Base-by-base conservation (phyloP, 2,888 invertebrate genomes). In the Scotopteryx bipunctaria region DNA sequence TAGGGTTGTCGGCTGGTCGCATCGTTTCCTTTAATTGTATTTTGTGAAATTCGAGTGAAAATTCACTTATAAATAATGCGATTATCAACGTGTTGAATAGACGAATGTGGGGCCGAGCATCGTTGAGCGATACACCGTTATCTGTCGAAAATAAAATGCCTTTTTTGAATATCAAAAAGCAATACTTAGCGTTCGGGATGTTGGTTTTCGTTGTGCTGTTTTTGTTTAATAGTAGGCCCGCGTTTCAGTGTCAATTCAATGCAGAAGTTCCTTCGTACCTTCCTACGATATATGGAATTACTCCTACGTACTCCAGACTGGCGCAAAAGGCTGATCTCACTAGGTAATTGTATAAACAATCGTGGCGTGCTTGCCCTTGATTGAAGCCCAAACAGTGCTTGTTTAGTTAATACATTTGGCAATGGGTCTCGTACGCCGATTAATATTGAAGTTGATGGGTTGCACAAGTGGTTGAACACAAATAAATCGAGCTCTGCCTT, bases 291-390 rank as follows among this genome's bases (percentile, higher is more conserved):
- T 98, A 96, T 81, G 96, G 96, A 9, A 94, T 99, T 63, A 99
- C 98, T 2, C 98, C 98, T 23, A 99, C 98, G 0, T 97, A 98
- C 80, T 83, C 93, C 16, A 92, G 98, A 55, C 93, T 95, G 29
- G 95, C 95, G 19, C 98, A 99, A 85, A 97, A 97, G 83, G 98
- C 98, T 5, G 99, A 99, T 82, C 89, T 99, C 6, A 98, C 98
- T 42, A 94, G 94, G 94, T 94, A 50, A 25, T 27, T 71, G 55
- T 65, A 63, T 64, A 58, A 14, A 49, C 41, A 42, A 56, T 77
- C 81, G 81, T 87, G 85, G 71, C 71, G 21, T 50, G 60, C 41
- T 55, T 79, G 85, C 78, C 89, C 86, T 89, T 86, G 84, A 67
- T 78, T 68, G 32, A 51, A 66, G 56, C 21, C n/a, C 59, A 56